Evolutionary conservation across 2,888 invertebrate genomes (phyloP).

Genomic region (Spisula solida): DNA sequence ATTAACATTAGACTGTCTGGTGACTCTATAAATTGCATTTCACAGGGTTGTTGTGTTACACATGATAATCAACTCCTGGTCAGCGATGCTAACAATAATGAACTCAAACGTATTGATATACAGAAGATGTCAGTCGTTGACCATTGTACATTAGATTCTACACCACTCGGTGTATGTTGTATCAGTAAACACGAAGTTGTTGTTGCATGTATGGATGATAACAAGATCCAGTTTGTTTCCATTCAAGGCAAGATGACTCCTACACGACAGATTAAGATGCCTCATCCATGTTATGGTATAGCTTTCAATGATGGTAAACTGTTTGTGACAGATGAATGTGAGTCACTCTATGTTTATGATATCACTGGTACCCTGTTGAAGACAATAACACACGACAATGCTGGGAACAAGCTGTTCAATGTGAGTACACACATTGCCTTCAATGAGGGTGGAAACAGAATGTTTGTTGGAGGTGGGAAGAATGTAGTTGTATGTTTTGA

Average conservation of each 20-base stretch:
- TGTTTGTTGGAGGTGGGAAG: background rate
- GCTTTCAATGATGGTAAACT: conserved; percentile 11
- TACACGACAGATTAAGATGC: conserved; percentile 40
- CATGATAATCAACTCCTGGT: conserved; percentile 12
- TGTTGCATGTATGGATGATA: background rate
- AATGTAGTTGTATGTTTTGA: conserved; percentile 14
- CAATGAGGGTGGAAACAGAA: background rate
- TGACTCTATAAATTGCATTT: too few relatives aligned
- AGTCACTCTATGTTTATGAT: background rate
- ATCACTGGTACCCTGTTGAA: conserved; percentile 25
- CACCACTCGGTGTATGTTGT: conserved; percentile 27
- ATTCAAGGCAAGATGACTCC: conserved; percentile 1
- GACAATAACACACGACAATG: background rate
- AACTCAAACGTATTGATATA: conserved; percentile 30
- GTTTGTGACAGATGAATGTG: background rate
- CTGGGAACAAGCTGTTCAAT: background rate
- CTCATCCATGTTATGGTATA: conserved; percentile 30
- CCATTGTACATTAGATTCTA: conserved; percentile 10
- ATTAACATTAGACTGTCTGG: background rate
- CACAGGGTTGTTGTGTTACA: conserved; percentile 20
- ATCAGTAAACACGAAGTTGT: conserved; percentile 38
- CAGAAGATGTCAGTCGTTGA: background rate
- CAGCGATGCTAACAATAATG: background rate
- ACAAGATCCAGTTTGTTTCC: conserved; percentile 31
- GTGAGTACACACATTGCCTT: background rate